Conservation (phyloP, 2,888 invertebrate genomes). For the Bedellia somnulentella region DNA sequence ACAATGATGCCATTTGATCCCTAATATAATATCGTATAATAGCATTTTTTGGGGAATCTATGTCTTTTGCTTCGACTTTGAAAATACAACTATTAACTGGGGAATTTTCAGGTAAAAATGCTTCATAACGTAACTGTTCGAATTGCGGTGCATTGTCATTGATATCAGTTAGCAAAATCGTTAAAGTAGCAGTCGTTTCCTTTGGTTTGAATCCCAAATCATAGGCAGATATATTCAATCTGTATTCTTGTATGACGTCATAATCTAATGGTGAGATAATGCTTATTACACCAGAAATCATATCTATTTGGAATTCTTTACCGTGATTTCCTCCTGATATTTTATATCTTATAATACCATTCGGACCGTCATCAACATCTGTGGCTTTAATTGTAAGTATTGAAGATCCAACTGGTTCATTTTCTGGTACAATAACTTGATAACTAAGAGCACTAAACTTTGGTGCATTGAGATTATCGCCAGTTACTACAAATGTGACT, state of each 20-base stretch:
- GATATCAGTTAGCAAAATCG: conserved; percentile 86
- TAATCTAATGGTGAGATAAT: conserved; percentile 83
- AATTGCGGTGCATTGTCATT: conserved; percentile 92
- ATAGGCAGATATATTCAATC: conserved; percentile 82
- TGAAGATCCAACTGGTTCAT: conserved; percentile 82
- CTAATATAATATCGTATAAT: conserved; percentile 81
- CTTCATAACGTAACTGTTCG: conserved; percentile 74
- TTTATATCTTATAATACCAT: conserved; percentile 83
- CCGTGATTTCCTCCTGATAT: conserved; percentile 83
- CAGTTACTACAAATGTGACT: conserved; percentile 78
- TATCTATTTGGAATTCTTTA: conserved; percentile 78
- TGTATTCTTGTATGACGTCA: conserved; percentile 82
- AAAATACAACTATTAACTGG: conserved; percentile 74
- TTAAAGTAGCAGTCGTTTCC: conserved; percentile 76
- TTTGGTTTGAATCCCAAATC: conserved; percentile 83
- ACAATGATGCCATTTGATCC: conserved; percentile 74
- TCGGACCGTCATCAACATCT: conserved; percentile 85
- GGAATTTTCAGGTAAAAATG: conserved; percentile 82
- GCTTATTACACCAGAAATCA: conserved; percentile 75
- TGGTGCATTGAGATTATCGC: conserved; percentile 79
- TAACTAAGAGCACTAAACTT: conserved; percentile 82
- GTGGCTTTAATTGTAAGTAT: conserved; percentile 83
- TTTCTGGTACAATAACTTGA: conserved; percentile 90
- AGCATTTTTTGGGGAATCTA: conserved; percentile 86
- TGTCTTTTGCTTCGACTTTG: conserved; percentile 76